Base-by-base conservation (phyloP, 2,888 invertebrate genomes). In the Orthosia cruda region DNA sequence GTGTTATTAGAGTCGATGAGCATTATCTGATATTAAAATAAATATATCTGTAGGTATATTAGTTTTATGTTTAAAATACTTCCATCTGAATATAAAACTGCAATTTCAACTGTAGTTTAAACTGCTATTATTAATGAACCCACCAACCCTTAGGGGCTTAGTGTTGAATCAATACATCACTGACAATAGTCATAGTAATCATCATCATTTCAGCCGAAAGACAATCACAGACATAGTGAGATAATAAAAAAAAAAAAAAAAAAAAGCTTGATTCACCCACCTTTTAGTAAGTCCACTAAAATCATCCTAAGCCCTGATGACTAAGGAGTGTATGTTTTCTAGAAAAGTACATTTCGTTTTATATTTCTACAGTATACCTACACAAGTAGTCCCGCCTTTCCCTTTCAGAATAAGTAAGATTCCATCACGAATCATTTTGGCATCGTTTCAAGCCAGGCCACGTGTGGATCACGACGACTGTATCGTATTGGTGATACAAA, bases 371-470 rank as follows among this genome's bases (percentile, higher is more conserved):
- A 74, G 16, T 20, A 71, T 4, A 23, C 7, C 32, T 40, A 40
- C 40, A 40, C 12, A 52, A 11, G 13, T 49, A 47, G 11, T 15
- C 57, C 15, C 50, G 20, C 57, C 66, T 80, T 80, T 80, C 81
- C 66, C 66, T 81, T 80, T 81, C 57, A 12, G 26, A 70, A 66
- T 76, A 76, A 55, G n/a, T 76, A n/a, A 75, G 49, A 80, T 80
- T 66, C 81, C 80, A 18, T 40, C 77, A 66, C 70, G 65, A 32
- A 57, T 54, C 20, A 40, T 59, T 81, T 66, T 80, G 77, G 81
- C 80, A 67, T 63, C 57, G 77, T 50, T 71, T 81, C 81, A 80
- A 81, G 59, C 66, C 81, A 80, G 76, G 59, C 66, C 66, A 76
- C 77, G 66, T 63, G 52, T 58, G 26, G 52, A 49, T 49, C 26